These are phyloP conservation scores for Camponotus floridanus DNA, from an alignment of 1,140 invertebrate genomes.

Conservation along the genomic window DNA sequence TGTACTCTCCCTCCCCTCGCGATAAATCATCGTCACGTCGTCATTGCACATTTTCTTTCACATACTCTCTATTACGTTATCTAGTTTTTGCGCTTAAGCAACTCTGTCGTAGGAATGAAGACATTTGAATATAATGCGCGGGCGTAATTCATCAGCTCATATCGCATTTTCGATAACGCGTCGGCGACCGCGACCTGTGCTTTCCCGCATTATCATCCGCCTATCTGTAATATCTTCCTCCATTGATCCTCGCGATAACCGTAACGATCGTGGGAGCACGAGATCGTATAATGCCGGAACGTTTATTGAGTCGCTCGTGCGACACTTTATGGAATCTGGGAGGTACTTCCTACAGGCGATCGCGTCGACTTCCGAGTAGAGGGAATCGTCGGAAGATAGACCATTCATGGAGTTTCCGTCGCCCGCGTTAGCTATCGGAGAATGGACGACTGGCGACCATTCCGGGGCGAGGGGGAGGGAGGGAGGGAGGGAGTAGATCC, in stretches of 20 bases:
- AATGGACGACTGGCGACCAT: conserved; percentile 21
- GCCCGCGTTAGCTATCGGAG: conserved; percentile 50
- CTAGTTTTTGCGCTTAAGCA: too few relatives aligned
- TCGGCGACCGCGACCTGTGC: background rate
- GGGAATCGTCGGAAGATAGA: conserved; percentile 54
- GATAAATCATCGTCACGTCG: too few relatives aligned
- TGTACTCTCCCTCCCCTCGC: too few relatives aligned
- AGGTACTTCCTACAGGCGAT: conserved; percentile 36
- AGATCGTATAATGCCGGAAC: conserved; percentile 52
- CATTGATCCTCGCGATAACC: conserved; percentile 37
- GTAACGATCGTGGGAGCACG: conserved; percentile 21
- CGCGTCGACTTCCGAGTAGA: conserved; percentile 35
- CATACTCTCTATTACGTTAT: too few relatives aligned
- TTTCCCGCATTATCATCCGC: background rate
- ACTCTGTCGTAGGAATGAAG: too few relatives aligned
- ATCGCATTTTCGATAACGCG: background rate
- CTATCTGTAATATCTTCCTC: background rate
- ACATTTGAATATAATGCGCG: background rate
- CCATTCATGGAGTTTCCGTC: conserved; percentile 60
- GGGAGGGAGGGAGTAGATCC: background rate
- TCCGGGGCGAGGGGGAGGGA: too few relatives aligned
- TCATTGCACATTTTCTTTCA: too few relatives aligned
- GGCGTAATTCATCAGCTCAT: conserved; percentile 9
- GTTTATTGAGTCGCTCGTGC: conserved; percentile 50
- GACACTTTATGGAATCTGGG: conserved; percentile 59